Conservation (phyloP, 2,113 vertebrate genomes). For the Bothrops jararaca region DNA sequence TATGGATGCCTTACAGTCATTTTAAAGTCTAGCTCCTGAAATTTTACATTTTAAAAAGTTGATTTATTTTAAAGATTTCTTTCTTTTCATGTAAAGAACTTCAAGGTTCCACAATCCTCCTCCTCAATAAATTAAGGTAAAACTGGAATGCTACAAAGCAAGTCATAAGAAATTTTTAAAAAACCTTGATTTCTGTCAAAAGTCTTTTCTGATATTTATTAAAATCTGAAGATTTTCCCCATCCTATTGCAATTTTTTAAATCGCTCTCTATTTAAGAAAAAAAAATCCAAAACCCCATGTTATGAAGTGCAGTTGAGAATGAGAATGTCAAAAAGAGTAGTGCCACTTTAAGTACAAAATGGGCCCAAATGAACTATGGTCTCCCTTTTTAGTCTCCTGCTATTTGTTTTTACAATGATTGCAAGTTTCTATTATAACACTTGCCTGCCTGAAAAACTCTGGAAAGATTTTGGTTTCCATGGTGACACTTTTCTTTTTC, state of each 20-base stretch:
- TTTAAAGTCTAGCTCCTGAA: conserved; percentile 20
- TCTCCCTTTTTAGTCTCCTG: conserved; percentile 26
- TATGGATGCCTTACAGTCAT: conserved; percentile 17
- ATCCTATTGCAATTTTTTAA: conserved; percentile 54
- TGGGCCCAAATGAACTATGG: conserved; percentile 14
- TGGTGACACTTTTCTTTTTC: conserved; percentile 64
- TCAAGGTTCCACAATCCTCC: neutral
- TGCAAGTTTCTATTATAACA: conserved; percentile 55
- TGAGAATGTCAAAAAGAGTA: conserved; percentile 43
- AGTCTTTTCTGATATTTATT: neutral
- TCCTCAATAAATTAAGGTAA: neutral
- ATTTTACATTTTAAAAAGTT: neutral
- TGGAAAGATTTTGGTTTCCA: conserved; percentile 64
- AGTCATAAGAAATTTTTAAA: neutral
- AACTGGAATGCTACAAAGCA: neutral
- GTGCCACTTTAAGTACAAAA: conserved; percentile 49
- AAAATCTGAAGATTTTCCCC: conserved; percentile 18
- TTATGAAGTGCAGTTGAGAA: conserved; percentile 40
- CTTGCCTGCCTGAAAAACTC: conserved; percentile 58
- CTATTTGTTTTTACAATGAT: conserved; percentile 61
- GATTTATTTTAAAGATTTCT: neutral
- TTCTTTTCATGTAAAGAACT: neutral
- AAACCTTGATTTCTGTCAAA: neutral
- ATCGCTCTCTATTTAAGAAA: conserved; percentile 3
- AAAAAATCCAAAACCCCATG: conserved; percentile 59